Evolutionary conservation across 2,113 vertebrate genomes (phyloP).

Genomic region (Rhagologus leucostigma): DNA sequence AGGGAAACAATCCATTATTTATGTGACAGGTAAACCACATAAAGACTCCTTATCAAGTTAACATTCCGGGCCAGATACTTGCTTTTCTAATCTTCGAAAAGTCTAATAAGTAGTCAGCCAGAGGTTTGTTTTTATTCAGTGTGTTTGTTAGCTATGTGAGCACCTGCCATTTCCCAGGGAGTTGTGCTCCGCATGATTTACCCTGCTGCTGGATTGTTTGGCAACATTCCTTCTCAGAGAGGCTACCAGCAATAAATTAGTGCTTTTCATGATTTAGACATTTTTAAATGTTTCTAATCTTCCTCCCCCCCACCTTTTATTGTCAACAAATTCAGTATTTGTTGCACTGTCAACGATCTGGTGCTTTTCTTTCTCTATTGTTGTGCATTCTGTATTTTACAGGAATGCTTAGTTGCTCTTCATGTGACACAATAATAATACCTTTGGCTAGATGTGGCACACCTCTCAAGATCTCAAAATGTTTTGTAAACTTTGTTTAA

Average conservation of each 20-base stretch:
- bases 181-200: background rate
- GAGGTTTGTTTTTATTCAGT: background rate
- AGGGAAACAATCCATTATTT: constrained; percentile 46
- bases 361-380: background rate
- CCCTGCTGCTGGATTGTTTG: background rate
- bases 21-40: constrained; percentile 10
- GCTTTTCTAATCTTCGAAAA: constrained; percentile 9
- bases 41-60: constrained; percentile 11
- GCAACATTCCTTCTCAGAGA: background rate
- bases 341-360: background rate
- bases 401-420: background rate
- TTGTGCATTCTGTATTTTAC: background rate
- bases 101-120: background rate
- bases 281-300: constrained; percentile 14
- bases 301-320: accelerated
- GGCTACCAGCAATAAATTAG: constrained; percentile 4
- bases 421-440: background rate
- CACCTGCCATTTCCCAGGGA: background rate
- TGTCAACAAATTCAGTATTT: background rate
- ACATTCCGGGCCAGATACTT: background rate
- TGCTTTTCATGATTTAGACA: background rate
- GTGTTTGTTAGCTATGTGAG: background rate
- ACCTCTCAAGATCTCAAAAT: background rate
- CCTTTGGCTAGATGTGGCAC: background rate
- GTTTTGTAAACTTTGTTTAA: constrained; percentile 26